phyloP scores from a whole-genome alignment of 2,888 invertebrate species.

The Andrena hattorfiana region DNA sequence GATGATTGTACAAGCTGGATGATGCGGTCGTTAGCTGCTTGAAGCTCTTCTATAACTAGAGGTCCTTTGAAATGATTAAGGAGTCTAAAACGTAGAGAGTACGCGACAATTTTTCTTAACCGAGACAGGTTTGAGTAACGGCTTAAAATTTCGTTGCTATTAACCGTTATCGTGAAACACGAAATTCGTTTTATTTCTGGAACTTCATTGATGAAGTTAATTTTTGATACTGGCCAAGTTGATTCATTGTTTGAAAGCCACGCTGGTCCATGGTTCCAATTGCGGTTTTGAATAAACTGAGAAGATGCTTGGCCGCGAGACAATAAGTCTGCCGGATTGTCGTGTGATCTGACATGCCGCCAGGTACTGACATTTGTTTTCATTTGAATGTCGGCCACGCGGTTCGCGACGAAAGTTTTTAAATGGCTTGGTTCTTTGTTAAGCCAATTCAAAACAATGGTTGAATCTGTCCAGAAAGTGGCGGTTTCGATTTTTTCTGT shows the following conservation, averaged over 20 bases:
- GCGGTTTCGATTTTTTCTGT: background rate
- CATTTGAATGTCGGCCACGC: background rate
- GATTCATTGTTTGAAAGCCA: background rate
- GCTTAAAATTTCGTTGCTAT: background rate
- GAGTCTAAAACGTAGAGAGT: background rate
- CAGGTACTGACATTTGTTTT: background rate
- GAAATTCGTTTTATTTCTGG: background rate
- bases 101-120: background rate
- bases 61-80: too few species aligned
- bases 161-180: background rate
- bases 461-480: conserved; percentile 1
- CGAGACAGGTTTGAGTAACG: background rate
- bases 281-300: accelerated
- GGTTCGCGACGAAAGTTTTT: conserved; percentile 14
- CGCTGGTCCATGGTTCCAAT: background rate
- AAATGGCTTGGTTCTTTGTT: background rate
- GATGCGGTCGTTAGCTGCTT: background rate
- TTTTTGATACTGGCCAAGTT: background rate
- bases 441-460: background rate
- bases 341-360: background rate
- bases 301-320: background rate
- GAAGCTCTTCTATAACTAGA: background rate
- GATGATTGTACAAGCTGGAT: background rate
- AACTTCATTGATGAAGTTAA: background rate
- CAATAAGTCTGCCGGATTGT: background rate